These are phyloP conservation scores for Orussus abietinus DNA, from an alignment of 1,140 invertebrate genomes.

Conservation along the genomic window DNA sequence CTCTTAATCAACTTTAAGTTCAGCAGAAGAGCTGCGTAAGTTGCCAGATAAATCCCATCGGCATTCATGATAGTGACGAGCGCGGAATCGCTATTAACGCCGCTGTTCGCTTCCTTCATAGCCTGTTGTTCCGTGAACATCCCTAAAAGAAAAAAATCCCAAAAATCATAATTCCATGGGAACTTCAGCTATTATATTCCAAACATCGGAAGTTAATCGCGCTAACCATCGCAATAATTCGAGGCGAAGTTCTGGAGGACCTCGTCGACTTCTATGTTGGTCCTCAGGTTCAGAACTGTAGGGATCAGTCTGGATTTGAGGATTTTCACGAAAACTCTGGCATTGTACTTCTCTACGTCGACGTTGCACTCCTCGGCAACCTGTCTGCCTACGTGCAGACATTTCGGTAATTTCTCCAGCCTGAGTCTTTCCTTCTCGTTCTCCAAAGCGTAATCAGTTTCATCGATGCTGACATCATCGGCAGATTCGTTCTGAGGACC, in stretches of 20 bases:
- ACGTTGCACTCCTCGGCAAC: conserved; percentile 66
- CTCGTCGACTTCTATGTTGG: conserved; percentile 82
- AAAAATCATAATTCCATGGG: not conserved
- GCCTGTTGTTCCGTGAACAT: conserved; percentile 48
- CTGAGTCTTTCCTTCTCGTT: conserved; percentile 55
- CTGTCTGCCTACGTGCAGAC: conserved; percentile 56
- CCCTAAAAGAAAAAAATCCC: conserved; percentile 25
- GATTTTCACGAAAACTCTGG: conserved; percentile 70
- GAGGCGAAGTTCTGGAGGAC: conserved; percentile 88
- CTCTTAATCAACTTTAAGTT: conserved; percentile 75
- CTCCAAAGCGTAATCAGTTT: conserved; percentile 47
- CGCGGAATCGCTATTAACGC: conserved; percentile 31
- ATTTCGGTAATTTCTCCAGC: conserved; percentile 64
- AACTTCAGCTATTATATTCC: conserved; percentile 3
- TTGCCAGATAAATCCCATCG: conserved; percentile 89
- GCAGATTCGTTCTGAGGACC: conserved; percentile 63
- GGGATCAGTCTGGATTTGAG: conserved; percentile 69
- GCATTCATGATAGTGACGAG: conserved; percentile 84
- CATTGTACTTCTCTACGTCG: conserved; percentile 74
- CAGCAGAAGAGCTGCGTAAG: conserved; percentile 77
- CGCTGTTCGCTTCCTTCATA: conserved; percentile 37
- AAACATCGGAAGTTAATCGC: too few relatives aligned
- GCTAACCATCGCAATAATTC: conserved; percentile 86
- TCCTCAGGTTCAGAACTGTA: conserved; percentile 64
- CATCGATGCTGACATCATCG: conserved; percentile 49